A percentile compares a stretch with the other conserved stretches of the same genome.
phyloP scores from a whole-genome alignment of 2,113 vertebrate species.

The Cheilinus undulatus region DNA sequence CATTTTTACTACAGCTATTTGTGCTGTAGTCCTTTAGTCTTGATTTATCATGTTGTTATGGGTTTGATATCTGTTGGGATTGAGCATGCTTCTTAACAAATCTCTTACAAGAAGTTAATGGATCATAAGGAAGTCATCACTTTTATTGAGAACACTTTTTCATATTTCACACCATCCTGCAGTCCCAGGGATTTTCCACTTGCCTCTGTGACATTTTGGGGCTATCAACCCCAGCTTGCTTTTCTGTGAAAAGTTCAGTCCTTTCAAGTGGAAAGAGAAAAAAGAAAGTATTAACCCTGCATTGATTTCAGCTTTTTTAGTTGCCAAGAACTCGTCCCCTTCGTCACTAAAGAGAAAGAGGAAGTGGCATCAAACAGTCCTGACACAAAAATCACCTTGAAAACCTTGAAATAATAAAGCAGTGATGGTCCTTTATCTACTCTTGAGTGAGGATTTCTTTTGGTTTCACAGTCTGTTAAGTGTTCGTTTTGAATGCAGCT shows the following conservation, averaged over 20 bases:
- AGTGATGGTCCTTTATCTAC: background rate
- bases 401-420: slow-evolving; percentile 18
- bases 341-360: too few relatives aligned
- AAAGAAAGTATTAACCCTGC: slow-evolving; percentile 5
- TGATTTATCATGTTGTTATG: too few relatives aligned
- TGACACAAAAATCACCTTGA: background rate
- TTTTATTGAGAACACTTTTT: slow-evolving; percentile 11
- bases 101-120: slow-evolving; percentile 9
- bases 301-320: slow-evolving; percentile 23
- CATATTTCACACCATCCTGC: background rate
- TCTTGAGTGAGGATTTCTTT: slow-evolving; percentile 17
- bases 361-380: slow-evolving; percentile 15
- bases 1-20: too few relatives aligned
- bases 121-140: slow-evolving; percentile 33
- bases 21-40: too few relatives aligned
- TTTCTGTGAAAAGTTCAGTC: slow-evolving; percentile 10
- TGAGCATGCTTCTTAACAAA: background rate
- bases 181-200: background rate
- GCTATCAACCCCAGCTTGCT: background rate
- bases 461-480: background rate
- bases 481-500: background rate
- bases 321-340: too few relatives aligned
- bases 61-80: background rate
- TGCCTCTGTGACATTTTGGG: slow-evolving; percentile 36
- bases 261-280: background rate